Conservation (phyloP, 1,140 invertebrate species). For the Ceratitis capitata region DNA sequence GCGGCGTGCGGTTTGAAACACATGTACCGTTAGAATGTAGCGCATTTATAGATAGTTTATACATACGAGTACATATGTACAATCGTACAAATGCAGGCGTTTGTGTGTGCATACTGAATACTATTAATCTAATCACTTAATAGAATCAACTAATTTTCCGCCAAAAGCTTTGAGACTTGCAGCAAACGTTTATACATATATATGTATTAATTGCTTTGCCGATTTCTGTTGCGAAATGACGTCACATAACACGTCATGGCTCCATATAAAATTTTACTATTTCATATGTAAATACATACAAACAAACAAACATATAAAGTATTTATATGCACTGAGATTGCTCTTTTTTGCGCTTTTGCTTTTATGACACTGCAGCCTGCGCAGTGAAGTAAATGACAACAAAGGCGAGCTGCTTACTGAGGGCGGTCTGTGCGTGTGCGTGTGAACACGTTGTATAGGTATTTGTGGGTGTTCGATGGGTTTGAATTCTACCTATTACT, state of each 20-base stretch:
- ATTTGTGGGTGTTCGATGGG: background rate
- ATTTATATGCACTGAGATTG: too few relatives aligned
- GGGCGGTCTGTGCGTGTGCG: background rate
- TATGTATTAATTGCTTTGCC: background rate
- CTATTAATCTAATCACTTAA: slow-evolving; percentile 16
- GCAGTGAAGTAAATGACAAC: background rate
- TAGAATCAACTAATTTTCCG: background rate
- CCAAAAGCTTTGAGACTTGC: background rate
- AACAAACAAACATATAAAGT: too few relatives aligned
- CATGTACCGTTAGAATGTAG: background rate
- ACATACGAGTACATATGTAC: too few relatives aligned
- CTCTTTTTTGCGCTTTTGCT: background rate
- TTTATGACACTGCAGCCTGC: background rate
- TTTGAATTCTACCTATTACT: background rate
- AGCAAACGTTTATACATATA: background rate
- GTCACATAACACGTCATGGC: slow-evolving; percentile 21
- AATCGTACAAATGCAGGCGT: background rate
- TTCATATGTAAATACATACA: too few relatives aligned
- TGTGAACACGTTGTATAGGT: background rate
- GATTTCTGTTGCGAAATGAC: background rate
- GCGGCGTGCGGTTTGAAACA: background rate
- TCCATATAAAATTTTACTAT: background rate
- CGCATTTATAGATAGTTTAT: background rate
- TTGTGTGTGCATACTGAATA: background rate
- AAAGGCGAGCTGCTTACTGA: background rate